Percentiles rank a stretch among this genome's conserved stretches.
These are phyloP conservation scores for Loxodonta africana DNA, from an alignment of 2,113 vertebrate genomes.

Conservation along the genomic window DNA sequence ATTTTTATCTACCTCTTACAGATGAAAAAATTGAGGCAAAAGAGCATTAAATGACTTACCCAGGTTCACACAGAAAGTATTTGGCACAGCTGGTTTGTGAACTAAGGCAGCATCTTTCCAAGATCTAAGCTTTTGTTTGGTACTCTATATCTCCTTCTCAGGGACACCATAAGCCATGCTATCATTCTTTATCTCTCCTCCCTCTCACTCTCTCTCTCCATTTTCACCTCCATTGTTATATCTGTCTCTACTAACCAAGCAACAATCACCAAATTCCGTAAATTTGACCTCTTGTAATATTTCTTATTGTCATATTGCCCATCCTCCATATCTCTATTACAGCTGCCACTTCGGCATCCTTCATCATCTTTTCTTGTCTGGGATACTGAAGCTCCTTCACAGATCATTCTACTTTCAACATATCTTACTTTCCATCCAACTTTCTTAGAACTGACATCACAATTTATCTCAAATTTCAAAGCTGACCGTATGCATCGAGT, in stretches of 20 bases:
- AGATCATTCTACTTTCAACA: neutral
- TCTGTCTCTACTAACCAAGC: neutral
- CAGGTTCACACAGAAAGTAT: constrained; percentile 21
- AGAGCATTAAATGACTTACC: neutral
- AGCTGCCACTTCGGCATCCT: neutral
- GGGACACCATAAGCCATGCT: neutral
- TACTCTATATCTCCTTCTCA: neutral
- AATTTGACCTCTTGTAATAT: neutral
- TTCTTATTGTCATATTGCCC: neutral
- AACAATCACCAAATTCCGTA: neutral
- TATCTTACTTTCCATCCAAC: neutral
- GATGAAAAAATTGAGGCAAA: neutral
- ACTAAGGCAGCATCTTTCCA: neutral
- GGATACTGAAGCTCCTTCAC: neutral
- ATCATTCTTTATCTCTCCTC: neutral
- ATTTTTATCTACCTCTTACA: neutral
- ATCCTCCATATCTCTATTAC: neutral
- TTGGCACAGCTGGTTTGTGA: neutral
- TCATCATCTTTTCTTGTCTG: neutral
- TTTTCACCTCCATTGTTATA: neutral
- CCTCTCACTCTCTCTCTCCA: no score
- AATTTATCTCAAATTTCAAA: neutral
- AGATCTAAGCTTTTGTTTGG: neutral
- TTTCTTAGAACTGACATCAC: neutral
- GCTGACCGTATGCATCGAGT: neutral